Conservation (phyloP, 2,797 vertebrate genomes). For the Champsocephalus gunnari region DNA sequence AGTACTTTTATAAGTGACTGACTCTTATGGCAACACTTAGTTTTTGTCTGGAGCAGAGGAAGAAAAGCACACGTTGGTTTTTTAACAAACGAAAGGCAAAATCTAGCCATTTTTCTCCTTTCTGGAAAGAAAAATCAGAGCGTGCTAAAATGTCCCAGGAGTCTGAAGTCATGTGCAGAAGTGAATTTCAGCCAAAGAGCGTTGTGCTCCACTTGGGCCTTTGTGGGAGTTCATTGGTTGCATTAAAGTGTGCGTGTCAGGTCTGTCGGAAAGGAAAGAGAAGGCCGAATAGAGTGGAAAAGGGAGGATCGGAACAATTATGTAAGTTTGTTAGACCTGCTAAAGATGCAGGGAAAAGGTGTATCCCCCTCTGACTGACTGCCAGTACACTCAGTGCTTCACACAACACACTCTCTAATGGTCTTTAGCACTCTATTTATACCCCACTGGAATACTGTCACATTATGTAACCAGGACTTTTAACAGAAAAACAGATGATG, state of each 20-base stretch:
- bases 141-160: conserved; percentile 60
- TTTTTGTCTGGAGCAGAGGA: conserved; percentile 43
- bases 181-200: conserved; percentile 66
- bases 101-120: conserved; percentile 48
- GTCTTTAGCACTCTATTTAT: neutral
- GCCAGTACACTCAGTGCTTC: conserved; percentile 39
- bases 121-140: conserved; percentile 62
- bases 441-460: neutral
- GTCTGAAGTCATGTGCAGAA: conserved; percentile 68
- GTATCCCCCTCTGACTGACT: conserved; percentile 59
- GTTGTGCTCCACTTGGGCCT: conserved; percentile 58
- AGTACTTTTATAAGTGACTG: conserved; percentile 38
- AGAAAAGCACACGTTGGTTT: conserved; percentile 32
- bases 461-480: neutral
- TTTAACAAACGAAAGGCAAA: conserved; percentile 45
- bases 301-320: conserved; percentile 77
- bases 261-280: conserved; percentile 66
- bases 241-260: conserved; percentile 23
- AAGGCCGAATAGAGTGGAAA: conserved; percentile 60
- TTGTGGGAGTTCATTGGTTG: conserved; percentile 57
- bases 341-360: conserved; percentile 81
- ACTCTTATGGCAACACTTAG: conserved; percentile 38
- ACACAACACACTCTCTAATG: conserved; percentile 7
- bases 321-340: conserved; percentile 80
- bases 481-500: neutral